A percentile compares a stretch with the other conserved stretches of the same genome.
These are phyloP conservation scores for Epizoanthus scotinus DNA, from an alignment of 92 coral and sea anemone genomes.

Conservation along the genomic window DNA sequence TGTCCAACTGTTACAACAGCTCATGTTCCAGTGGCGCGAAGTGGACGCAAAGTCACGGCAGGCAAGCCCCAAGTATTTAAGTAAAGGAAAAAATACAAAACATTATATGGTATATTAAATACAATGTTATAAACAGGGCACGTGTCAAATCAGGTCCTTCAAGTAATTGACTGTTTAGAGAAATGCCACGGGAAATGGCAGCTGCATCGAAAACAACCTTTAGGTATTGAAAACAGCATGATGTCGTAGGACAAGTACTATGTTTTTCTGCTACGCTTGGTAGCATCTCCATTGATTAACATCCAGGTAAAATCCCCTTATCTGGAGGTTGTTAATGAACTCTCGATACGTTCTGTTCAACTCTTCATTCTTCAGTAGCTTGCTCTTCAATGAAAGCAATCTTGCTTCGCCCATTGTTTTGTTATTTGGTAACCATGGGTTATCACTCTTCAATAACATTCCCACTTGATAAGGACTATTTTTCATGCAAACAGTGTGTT, in stretches of 20 bases:
- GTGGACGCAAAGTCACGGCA: too few relatives aligned
- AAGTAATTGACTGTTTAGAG: slow-evolving; percentile 62
- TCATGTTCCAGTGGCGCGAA: too few relatives aligned
- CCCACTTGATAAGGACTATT: slow-evolving; percentile 67
- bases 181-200: slow-evolving; percentile 53
- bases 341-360: slow-evolving; percentile 53
- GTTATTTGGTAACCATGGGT: slow-evolving; percentile 67
- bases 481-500: slow-evolving; percentile 41
- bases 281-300: slow-evolving; percentile 52
- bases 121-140: too few relatives aligned
- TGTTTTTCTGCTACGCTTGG: slow-evolving; percentile 42
- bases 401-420: slow-evolving; percentile 55
- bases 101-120: too few relatives aligned
- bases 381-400: slow-evolving; percentile 49
- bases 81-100: too few relatives aligned
- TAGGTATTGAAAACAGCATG: slow-evolving; percentile 66
- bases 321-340: slow-evolving; percentile 47
- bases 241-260: slow-evolving; percentile 77
- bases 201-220: slow-evolving; percentile 70
- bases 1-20: too few relatives aligned
- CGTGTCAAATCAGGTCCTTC: slow-evolving; percentile 68
- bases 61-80: too few relatives aligned
- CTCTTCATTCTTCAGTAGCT: slow-evolving; percentile 49
- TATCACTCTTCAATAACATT: slow-evolving; percentile 62
- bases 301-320: slow-evolving; percentile 50